Evolutionary conservation across 2,113 vertebrate species (phyloP).

Genomic region (Penelope pileata): DNA sequence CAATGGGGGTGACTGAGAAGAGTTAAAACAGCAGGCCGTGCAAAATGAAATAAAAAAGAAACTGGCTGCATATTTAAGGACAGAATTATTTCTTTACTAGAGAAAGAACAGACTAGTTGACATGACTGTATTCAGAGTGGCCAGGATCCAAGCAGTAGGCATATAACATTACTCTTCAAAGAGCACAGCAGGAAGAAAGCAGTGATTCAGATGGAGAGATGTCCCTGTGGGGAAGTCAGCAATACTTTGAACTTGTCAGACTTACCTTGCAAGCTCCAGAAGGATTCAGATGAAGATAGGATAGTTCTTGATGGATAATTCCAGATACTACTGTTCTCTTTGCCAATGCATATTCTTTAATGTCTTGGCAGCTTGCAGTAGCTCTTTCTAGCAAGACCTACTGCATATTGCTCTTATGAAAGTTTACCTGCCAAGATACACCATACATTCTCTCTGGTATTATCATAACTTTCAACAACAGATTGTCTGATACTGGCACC

Average conservation of each 20-base stretch:
- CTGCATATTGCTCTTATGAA: not conserved
- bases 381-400: not conserved
- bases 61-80: not conserved
- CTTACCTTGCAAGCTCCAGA: not conserved
- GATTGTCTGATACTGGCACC: not conserved
- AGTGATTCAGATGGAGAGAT: not conserved
- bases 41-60: not conserved
- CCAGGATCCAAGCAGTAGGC: not conserved
- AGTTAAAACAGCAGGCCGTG: not conserved
- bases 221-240: not conserved
- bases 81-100: not conserved
- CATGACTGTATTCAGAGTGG: not conserved
- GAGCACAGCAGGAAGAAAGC: not conserved
- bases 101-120: not conserved
- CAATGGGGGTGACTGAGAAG: not conserved
- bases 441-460: not conserved
- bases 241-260: conserved; percentile 23
- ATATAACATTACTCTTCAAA: not conserved
- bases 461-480: not conserved
- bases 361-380: not conserved
- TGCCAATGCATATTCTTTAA: conserved; percentile 9
- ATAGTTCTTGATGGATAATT: conserved; percentile 29
- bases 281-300: not conserved
- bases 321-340: not conserved
- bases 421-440: conserved; percentile 2